Evolutionary conservation across 2,113 vertebrate species (phyloP).

Genomic region (Peromyscus polionotus): DNA sequence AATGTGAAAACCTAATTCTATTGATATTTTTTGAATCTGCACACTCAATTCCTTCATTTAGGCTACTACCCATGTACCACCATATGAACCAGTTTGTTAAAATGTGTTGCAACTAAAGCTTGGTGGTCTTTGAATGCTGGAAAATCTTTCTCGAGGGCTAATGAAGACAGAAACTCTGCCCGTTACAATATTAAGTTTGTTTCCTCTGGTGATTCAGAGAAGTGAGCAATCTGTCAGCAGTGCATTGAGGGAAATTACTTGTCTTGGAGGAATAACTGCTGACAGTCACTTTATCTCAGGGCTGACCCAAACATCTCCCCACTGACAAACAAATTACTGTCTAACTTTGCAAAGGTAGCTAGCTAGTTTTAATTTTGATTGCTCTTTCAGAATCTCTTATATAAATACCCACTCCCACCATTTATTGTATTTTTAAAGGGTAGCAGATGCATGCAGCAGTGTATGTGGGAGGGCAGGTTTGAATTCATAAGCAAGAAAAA

Average conservation of each 20-base stretch:
- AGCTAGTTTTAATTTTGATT: conserved; percentile 93
- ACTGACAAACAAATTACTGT: conserved; percentile 98
- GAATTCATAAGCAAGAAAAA: conserved; percentile 51
- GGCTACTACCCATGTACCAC: conserved; percentile 82
- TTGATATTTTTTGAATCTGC: conserved; percentile 75
- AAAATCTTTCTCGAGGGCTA: conserved; percentile 93
- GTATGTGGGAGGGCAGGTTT: neutral
- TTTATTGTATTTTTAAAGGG: conserved; percentile 18
- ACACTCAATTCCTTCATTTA: conserved; percentile 84
- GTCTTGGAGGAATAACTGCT: conserved; percentile 92
- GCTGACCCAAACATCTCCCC: conserved; percentile 92
- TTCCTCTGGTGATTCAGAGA: conserved; percentile 95
- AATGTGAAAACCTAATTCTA: conserved; percentile 79
- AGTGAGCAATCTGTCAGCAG: conserved; percentile 98
- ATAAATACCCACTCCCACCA: conserved; percentile 84
- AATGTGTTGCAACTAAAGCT: conserved; percentile 86
- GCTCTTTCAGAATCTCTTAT: conserved; percentile 90
- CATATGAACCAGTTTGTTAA: conserved; percentile 85
- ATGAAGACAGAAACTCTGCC: conserved; percentile 97
- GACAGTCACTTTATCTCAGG: conserved; percentile 93
- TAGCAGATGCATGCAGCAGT: neutral
- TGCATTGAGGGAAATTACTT: conserved; percentile 98
- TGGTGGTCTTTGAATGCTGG: conserved; percentile 86
- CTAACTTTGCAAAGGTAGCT: conserved; percentile 92
- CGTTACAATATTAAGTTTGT: conserved; percentile 94